Percentiles rank a stretch among this genome's conserved stretches.
Evolutionary conservation across 2,888 invertebrate genomes (phyloP).

Genomic region (Sipha maydis): DNA sequence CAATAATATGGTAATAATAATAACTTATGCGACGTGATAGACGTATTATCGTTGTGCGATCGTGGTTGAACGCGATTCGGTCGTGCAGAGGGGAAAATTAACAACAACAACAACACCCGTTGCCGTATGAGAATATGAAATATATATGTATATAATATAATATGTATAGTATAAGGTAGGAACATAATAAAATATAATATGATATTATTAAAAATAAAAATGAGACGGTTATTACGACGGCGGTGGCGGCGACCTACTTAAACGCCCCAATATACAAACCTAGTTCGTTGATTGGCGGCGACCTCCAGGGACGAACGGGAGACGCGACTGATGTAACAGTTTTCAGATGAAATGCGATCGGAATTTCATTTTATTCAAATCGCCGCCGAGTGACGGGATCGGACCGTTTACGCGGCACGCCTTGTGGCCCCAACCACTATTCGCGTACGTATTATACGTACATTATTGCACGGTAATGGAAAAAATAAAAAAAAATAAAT

Average conservation of each 20-base stretch:
- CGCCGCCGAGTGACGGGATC: slow-evolving; percentile 7
- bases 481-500: neutral
- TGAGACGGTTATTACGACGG: slow-evolving; percentile 15
- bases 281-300: slow-evolving; percentile 41
- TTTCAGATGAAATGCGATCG: slow-evolving; percentile 35
- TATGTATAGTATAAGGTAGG: neutral
- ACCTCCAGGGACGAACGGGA: slow-evolving; percentile 50
- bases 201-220: slow-evolving; percentile 9
- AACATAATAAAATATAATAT: slow-evolving; percentile 1
- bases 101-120: neutral
- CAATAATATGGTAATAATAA: too few species aligned
- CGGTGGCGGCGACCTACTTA: slow-evolving; percentile 46
- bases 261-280: neutral
- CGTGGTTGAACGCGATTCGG: too few species aligned
- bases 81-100: too few species aligned
- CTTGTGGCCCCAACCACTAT: neutral
- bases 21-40: too few species aligned
- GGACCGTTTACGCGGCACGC: slow-evolving; percentile 13
- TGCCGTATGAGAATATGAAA: neutral
- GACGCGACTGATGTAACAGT: slow-evolving; percentile 37
- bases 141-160: neutral
- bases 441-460: neutral
- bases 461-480: neutral
- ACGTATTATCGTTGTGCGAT: too few species aligned
- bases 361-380: slow-evolving; percentile 22